A percentile compares a stretch with the other conserved stretches of the same genome.
These are phyloP conservation scores for Microtus montanus DNA, from an alignment of 2,113 vertebrate genomes.

Conservation along the genomic window DNA sequence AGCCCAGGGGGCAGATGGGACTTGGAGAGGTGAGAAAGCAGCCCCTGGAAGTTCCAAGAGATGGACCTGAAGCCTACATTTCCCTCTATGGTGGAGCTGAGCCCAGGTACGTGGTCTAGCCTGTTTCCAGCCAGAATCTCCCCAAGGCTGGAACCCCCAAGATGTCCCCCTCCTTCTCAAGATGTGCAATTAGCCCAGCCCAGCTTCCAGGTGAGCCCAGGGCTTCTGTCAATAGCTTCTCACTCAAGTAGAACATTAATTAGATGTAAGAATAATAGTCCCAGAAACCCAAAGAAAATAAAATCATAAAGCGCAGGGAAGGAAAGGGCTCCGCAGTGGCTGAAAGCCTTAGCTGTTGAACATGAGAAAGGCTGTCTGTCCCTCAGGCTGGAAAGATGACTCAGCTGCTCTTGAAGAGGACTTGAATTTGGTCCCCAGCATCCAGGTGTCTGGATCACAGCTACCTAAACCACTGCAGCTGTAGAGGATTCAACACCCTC, in stretches of 20 bases:
- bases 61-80: neutral
- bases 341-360: neutral
- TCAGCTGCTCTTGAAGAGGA: neutral
- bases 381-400: neutral
- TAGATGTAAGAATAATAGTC: slow-evolving; percentile 68
- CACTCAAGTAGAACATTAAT: slow-evolving; percentile 69
- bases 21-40: too few species aligned
- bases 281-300: neutral
- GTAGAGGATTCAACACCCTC: neutral
- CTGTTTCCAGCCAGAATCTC: too few species aligned
- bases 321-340: neutral
- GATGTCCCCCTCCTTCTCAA: neutral
- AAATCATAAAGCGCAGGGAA: neutral
- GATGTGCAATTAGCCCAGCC: neutral
- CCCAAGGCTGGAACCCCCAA: neutral
- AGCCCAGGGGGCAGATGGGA: neutral
- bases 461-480: neutral
- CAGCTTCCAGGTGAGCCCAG: neutral
- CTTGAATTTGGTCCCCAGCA: neutral
- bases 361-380: neutral
- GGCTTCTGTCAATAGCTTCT: slow-evolving; percentile 50
- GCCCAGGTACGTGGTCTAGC: neutral
- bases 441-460: neutral
- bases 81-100: neutral
- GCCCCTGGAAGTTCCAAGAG: neutral